Base-by-base conservation (phyloP, 2,113 vertebrate genomes). In the Psophia crepitans region DNA sequence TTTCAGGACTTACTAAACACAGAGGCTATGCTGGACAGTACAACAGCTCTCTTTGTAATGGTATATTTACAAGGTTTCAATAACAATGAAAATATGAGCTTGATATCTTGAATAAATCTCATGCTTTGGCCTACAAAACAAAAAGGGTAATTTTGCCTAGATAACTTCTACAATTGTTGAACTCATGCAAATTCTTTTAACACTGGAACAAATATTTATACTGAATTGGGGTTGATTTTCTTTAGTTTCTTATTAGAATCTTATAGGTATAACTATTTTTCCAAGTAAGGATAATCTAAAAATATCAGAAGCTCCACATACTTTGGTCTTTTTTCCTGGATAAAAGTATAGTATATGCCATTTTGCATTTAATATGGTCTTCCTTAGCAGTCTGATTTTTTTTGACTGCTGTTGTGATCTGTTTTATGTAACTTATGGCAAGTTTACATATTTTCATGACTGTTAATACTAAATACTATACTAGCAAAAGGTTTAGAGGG, bases 391-490 rank as follows among this genome's bases (percentile, higher is more conserved):
- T 84, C 90, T 95, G 89, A 91, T 87, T 96, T 95, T 95, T 96
- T 95, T 95, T 96, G 83, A 94, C 90, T 83, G 83, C 43, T 93
- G 64, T 82, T 96, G 93, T 95, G 94, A 90, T 98, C 98, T 98
- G 98, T 51, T 97, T 97, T 97, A 95, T 98, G 97, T 97, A 97
- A 96, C 89, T 93, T 96, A 92, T 89, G 97, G 96, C 96, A 98
- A 94, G 98, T 98, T 98, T 98, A 98, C 98, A 98, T 98, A 97
- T 97, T 98, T 97, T 89, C 93, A 51, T 96, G 95, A 94, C 91
- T 97, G 97, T 93, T 97, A 96, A 94, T 97, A 86, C 74, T 93
- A 83, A 95, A 86, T 97, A 97, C 93, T 93, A 89, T 96, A 97
- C 54, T 79, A 90, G 68, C 71, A 89, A 96, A 97, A 93, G 75